Evolutionary conservation across 2,797 vertebrate genomes (phyloP).

Genomic region (Phoebastria nigripes): DNA sequence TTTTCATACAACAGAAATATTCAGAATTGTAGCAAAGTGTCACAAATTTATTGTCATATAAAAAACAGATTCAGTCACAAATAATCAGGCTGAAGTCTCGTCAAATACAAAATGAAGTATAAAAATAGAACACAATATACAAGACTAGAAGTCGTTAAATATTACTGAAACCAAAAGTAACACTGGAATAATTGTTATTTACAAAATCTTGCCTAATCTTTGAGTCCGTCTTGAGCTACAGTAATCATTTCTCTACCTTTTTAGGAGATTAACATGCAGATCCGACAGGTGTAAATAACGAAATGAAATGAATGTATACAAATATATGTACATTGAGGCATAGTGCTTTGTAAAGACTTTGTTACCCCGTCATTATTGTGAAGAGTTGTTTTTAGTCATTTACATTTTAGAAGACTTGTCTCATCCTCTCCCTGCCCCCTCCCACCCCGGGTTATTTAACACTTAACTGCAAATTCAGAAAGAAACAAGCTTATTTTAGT

Average conservation of each 20-base stretch:
- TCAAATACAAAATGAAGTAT: conserved; percentile 58
- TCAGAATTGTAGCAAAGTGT: not conserved
- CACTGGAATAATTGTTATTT: not conserved
- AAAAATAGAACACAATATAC: conserved; percentile 56
- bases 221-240: not conserved
- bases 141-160: conserved; percentile 43
- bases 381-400: not conserved
- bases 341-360: not conserved
- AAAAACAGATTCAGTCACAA: conserved; percentile 11
- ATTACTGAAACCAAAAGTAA: conserved; percentile 2
- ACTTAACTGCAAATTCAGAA: not conserved
- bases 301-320: not conserved
- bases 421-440: not conserved
- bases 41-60: conserved; percentile 11
- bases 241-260: not conserved
- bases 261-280: not conserved
- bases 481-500: not conserved
- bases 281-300: not conserved
- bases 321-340: not conserved
- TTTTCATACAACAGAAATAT: not conserved
- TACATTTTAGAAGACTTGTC: not conserved
- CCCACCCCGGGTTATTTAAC: not conserved
- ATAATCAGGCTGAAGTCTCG: conserved; percentile 29
- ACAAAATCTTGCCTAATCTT: conserved; percentile 25
- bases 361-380: not conserved